These are phyloP conservation scores for Montipora foliosa DNA, from an alignment of 64 coral and sea anemone species.

Conservation along the genomic window DNA sequence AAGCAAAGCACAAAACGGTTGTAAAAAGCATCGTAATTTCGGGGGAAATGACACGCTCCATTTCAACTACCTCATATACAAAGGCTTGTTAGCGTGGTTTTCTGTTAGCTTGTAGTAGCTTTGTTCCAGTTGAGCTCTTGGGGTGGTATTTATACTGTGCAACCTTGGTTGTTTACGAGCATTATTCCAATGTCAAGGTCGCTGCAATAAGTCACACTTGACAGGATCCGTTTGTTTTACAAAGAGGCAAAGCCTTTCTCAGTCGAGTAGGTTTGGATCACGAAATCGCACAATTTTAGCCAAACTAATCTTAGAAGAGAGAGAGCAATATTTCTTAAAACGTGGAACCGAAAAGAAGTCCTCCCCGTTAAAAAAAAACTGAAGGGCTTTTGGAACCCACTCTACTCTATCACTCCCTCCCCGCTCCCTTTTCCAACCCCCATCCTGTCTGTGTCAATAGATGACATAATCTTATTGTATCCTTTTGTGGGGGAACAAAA, in stretches of 20 bases:
- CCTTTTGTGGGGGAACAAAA: conserved; percentile 5
- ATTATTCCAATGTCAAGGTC: conserved; percentile 51
- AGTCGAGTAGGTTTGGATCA: not conserved
- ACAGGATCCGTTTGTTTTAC: conserved; percentile 41
- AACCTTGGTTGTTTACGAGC: conserved; percentile 51
- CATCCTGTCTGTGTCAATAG: not conserved
- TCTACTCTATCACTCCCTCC: not conserved
- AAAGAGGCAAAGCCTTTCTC: conserved; percentile 31
- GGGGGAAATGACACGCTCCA: too few species aligned
- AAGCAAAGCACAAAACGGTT: not conserved
- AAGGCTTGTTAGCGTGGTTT: too few species aligned
- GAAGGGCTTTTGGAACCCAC: not conserved
- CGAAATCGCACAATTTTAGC: not conserved
- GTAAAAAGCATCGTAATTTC: not conserved
- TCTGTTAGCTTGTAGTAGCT: too few species aligned
- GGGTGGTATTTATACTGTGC: conserved; percentile 42
- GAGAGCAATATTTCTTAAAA: not conserved
- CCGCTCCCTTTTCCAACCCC: not conserved
- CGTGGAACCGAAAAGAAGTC: not conserved
- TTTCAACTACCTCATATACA: too few species aligned
- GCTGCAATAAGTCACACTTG: conserved; percentile 43
- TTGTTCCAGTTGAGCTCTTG: not conserved
- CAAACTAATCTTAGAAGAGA: not conserved
- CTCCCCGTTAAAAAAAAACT: not conserved
- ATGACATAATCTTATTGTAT: not conserved